Percentiles rank a stretch among this genome's conserved stretches.
Conservation (phyloP, 2,113 vertebrate species). For the Hippocampus comes region DNA sequence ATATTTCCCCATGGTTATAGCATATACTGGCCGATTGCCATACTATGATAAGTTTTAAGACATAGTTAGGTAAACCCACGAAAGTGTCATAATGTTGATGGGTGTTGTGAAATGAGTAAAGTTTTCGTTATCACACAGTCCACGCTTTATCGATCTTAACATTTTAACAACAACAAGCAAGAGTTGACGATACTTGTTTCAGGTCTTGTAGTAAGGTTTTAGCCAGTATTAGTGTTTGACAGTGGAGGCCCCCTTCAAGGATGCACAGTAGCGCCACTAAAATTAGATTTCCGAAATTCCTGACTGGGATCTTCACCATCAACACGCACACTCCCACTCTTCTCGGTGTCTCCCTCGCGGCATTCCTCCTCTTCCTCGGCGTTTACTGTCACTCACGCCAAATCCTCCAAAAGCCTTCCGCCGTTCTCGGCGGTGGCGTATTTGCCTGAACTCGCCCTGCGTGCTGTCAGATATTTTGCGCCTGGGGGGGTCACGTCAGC, state of each 20-base stretch:
- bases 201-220: background rate
- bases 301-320: conserved; percentile 8
- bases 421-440: conserved; percentile 47
- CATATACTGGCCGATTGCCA: too few relatives aligned
- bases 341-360: conserved; percentile 32
- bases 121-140: too few relatives aligned
- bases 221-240: background rate
- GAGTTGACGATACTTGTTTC: background rate
- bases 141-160: too few relatives aligned
- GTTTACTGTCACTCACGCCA: conserved; percentile 64
- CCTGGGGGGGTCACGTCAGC: conserved; percentile 56
- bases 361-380: conserved; percentile 55
- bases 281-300: background rate
- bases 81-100: too few relatives aligned
- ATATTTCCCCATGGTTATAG: too few relatives aligned
- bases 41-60: too few relatives aligned
- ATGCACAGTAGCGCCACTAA: conserved; percentile 1
- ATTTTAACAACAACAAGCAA: too few relatives aligned
- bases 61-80: too few relatives aligned
- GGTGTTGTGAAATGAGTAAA: too few relatives aligned
- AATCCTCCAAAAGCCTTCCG: conserved; percentile 61
- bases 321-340: background rate
- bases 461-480: conserved; percentile 69
- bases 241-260: background rate
- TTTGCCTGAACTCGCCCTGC: conserved; percentile 71